phyloP scores from a whole-genome alignment of 2,797 vertebrate species.

The Vultur gryphus region DNA sequence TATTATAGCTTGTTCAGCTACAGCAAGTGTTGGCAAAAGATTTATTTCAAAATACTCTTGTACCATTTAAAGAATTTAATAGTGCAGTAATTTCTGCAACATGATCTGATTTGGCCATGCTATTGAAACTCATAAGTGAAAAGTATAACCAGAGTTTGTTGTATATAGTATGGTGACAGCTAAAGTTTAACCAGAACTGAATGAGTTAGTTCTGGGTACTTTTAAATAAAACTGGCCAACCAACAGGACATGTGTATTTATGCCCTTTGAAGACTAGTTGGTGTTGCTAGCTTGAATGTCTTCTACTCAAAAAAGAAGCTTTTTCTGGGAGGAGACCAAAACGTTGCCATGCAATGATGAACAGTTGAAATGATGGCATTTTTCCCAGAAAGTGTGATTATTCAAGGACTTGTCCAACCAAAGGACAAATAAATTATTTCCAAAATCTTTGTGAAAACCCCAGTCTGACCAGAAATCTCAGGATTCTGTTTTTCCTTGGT shows the following conservation, averaged over 20 bases:
- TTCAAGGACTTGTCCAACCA: not conserved
- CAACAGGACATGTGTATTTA: not conserved
- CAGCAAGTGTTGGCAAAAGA: not conserved
- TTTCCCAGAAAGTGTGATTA: not conserved
- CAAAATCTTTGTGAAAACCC: constrained; percentile 2
- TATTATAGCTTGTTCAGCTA: not conserved
- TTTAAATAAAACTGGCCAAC: not conserved
- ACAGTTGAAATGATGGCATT: not conserved
- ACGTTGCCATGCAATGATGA: not conserved
- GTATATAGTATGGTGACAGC: not conserved
- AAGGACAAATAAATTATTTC: constrained; percentile 20
- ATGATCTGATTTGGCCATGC: not conserved
- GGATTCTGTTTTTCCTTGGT: not conserved
- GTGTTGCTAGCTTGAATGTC: not conserved
- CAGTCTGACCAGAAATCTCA: not conserved
- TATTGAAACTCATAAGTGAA: not conserved
- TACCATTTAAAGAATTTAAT: not conserved
- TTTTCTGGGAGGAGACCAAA: not conserved
- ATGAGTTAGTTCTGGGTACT: not conserved
- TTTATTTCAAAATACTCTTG: not conserved
- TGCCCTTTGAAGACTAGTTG: not conserved
- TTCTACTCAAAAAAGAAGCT: not conserved
- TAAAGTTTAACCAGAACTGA: not conserved
- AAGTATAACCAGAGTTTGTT: not conserved
- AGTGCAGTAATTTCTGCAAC: not conserved